Evolutionary conservation across 2,888 invertebrate genomes (phyloP).

Genomic region (Megalurothrips usitatus): DNA sequence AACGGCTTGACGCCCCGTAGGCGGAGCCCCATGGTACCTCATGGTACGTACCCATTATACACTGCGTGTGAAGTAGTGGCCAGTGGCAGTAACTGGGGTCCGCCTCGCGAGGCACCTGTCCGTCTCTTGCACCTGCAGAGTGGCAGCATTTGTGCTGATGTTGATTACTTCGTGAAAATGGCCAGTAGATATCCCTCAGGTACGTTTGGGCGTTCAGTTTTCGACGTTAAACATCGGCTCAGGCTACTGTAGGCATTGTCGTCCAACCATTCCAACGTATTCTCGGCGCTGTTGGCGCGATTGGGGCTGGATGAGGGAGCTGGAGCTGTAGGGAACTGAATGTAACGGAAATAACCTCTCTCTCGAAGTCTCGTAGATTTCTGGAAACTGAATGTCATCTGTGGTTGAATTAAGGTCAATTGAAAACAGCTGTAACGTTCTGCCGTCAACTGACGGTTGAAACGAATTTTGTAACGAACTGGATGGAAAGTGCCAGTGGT

Average conservation of each 20-base stretch:
- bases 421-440: background rate
- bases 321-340: background rate
- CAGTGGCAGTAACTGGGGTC: background rate
- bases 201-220: background rate
- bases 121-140: background rate
- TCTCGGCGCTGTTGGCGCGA: background rate
- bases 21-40: background rate
- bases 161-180: conserved; percentile 19
- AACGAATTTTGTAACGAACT: background rate
- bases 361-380: background rate
- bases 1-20: conserved; percentile 4
- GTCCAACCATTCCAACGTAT: background rate
- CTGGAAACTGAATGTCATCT: background rate
- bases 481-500: background rate
- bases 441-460: background rate
- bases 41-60: conserved; percentile 2
- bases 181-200: conserved; percentile 1
- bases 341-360: conserved; percentile 11
- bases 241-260: background rate
- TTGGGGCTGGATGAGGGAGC: background rate
- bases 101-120: background rate
- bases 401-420: background rate
- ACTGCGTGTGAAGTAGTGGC: background rate
- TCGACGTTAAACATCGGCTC: background rate
- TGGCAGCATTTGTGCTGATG: conserved; percentile 23